A percentile compares a stretch with the other conserved stretches of the same genome.
Conservation (phyloP, 23 tunicate genomes). For the Trididemnum nubilum region DNA sequence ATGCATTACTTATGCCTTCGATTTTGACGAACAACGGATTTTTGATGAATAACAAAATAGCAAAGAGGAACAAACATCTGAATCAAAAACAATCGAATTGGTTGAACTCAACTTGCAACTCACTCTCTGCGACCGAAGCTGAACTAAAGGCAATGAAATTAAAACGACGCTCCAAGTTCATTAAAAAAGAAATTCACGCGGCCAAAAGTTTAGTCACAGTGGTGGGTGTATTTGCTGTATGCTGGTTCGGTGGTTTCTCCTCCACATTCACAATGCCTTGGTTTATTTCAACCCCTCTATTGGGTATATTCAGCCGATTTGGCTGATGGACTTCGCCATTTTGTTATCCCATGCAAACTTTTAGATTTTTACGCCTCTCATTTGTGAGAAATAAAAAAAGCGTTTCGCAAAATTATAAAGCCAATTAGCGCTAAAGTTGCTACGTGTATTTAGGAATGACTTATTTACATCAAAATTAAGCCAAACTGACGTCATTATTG, state of each 20-base stretch:
- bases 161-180: slow-evolving; percentile 1
- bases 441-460: too few relatives aligned
- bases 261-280: slow-evolving; percentile 55
- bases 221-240: slow-evolving; percentile 74
- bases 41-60: too few relatives aligned
- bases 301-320: slow-evolving; percentile 38
- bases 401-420: neutral
- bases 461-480: too few relatives aligned
- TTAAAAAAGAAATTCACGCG: slow-evolving; percentile 65
- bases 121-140: neutral
- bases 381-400: neutral
- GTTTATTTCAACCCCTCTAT: slow-evolving; percentile 35
- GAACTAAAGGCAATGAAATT: neutral
- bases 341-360: slow-evolving; percentile 80
- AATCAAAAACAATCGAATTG: neutral
- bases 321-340: neutral
- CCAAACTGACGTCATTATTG: too few relatives aligned
- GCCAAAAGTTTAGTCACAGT: slow-evolving; percentile 70
- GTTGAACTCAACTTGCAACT: neutral
- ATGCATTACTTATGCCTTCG: too few relatives aligned
- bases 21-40: too few relatives aligned
- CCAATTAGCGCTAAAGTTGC: too few relatives aligned
- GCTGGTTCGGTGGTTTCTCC: slow-evolving; percentile 94
- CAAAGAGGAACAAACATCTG: too few relatives aligned
- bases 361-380: slow-evolving; percentile 10